Evolutionary conservation across 2,113 vertebrate genomes (phyloP), one percentile per base, ranked within the genome.

Genomic region (Planiliza haematocheilus): DNA sequence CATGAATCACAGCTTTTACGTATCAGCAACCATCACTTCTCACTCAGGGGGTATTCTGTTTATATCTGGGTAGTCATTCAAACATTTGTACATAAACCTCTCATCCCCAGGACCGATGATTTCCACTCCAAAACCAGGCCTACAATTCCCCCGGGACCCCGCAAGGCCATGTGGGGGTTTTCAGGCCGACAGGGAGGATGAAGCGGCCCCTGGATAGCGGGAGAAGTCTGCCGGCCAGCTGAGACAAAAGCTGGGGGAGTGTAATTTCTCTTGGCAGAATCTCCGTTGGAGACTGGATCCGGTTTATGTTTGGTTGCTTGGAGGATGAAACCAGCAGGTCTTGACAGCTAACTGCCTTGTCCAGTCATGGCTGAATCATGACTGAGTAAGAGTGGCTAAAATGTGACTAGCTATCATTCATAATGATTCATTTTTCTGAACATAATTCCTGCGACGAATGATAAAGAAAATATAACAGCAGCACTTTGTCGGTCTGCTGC

Each of bases 71-170:
- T 24, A 53, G 34, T 61, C 60, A 79, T 36, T 72, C 20, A 3
- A 85, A 69, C 38, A 62, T 50, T 68, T 49, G 21, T 30, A 52
- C 60, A 68, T 48, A 62, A 34, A 55, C 58, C 83, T 72, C 62
- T 61, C 61, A 24, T 38, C 49, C 68, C 62, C 24, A 73, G 52
- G 46, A 64, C 62, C 57, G 63, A 70, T 59, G 59, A 73, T 81
- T 79, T 78, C 68, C 81, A 64, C 68, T 76, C 10, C 60, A 77
- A 79, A 77, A 50, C 52, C 45, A 60, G 70, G 80, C 71, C 82
- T 45, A 17, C 41, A 38, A 36, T 34, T 77, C 79, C 66, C 74
- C 50, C 70, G 73, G 68, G 84, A 85, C 41, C 11, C 42, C 10
- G 59, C 4, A 36, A 51, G 37, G 48, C 42, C 55, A 68, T 4